These are phyloP conservation scores for Pygoscelis antarcticus DNA, from an alignment of 2,113 vertebrate species.

Conservation along the genomic window DNA sequence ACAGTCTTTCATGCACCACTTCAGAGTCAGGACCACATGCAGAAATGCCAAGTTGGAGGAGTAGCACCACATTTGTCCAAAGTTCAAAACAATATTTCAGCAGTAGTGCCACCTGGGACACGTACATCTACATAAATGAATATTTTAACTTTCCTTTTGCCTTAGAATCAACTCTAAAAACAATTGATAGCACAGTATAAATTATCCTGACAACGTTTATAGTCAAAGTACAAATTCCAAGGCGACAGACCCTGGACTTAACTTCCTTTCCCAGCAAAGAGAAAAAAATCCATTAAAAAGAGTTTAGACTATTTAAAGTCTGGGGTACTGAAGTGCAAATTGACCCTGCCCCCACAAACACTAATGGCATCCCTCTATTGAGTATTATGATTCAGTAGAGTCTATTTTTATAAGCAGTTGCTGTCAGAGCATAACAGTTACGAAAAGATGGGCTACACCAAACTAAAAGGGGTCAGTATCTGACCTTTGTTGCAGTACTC, in stretches of 20 bases:
- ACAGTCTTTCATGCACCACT: neutral
- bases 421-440: neutral
- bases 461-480: neutral
- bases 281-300: neutral
- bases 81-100: neutral
- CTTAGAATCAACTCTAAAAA: neutral
- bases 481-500: neutral
- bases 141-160: neutral
- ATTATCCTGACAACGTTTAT: neutral
- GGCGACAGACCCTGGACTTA: fast-evolving
- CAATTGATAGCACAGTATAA: neutral
- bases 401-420: neutral
- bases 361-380: neutral
- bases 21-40: neutral
- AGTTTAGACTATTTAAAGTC: neutral
- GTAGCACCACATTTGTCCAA: neutral
- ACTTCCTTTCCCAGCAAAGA: neutral
- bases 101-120: neutral
- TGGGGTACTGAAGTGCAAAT: neutral
- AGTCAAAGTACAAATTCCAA: neutral
- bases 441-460: neutral
- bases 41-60: neutral
- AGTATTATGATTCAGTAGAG: neutral
- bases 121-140: neutral
- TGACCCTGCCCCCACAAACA: neutral